phyloP scores from a whole-genome alignment of 2,888 invertebrate genomes.

The Tetragnatha montana region DNA sequence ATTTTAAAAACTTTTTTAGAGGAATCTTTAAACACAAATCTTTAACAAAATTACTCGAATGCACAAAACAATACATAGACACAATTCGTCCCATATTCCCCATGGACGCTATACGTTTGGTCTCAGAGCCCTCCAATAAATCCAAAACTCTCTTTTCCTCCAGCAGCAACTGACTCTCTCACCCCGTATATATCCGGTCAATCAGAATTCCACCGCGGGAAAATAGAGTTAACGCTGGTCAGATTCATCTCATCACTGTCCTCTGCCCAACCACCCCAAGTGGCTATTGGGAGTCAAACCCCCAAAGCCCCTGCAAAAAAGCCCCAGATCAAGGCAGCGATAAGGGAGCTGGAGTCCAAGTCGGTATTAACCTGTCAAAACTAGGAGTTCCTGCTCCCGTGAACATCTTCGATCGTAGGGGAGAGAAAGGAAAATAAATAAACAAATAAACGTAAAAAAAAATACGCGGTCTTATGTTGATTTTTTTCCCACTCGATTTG shows the following conservation, averaged over 20 bases:
- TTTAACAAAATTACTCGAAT: no score
- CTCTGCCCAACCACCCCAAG: constrained; percentile 24
- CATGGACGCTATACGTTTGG: no score
- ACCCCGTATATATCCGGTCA: not conserved
- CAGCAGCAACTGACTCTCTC: no score
- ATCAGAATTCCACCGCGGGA: not conserved
- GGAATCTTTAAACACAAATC: no score
- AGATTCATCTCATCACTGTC: constrained; percentile 25
- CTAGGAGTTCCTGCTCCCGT: constrained; percentile 53
- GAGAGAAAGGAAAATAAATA: constrained; percentile 16
- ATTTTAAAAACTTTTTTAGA: no score
- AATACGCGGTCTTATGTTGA: constrained; percentile 50
- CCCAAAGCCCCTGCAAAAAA: constrained; percentile 24
- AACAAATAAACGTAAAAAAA: constrained; percentile 23
- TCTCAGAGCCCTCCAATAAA: no score
- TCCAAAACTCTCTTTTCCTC: no score
- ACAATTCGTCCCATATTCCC: no score
- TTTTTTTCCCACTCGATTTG: constrained; percentile 48
- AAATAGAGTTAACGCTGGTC: constrained; percentile 15
- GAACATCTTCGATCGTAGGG: constrained; percentile 61
- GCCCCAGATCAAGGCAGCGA: constrained; percentile 38
- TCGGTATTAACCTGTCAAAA: constrained; percentile 70
- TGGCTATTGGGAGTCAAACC: constrained; percentile 42
- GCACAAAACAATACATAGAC: no score
- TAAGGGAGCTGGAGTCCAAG: constrained; percentile 46